A percentile compares a stretch with the other conserved stretches of the same genome.
phyloP scores from a whole-genome alignment of 2,888 invertebrate species.

The Crioceris asparagi region DNA sequence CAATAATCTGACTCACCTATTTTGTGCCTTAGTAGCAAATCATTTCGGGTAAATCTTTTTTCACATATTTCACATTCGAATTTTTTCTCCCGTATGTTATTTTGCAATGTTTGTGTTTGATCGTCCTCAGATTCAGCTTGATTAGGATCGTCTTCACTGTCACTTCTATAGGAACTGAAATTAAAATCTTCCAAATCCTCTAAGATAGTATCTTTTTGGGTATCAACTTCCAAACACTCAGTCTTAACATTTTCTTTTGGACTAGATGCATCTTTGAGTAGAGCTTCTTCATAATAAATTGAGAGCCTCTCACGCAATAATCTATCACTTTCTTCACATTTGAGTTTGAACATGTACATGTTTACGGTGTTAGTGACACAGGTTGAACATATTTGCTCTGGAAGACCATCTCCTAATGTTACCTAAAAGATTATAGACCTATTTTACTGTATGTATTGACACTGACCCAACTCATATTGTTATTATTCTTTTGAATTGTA shows the following conservation, averaged over 20 bases:
- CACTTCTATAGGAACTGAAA: constrained; percentile 14
- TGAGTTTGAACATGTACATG: constrained; percentile 41
- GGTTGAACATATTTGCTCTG: constrained; percentile 46
- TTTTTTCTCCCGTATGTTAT: constrained; percentile 18
- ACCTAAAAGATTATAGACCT: constrained; percentile 25
- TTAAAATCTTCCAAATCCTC: constrained; percentile 22
- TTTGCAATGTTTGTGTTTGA: constrained; percentile 9
- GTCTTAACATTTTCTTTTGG: constrained; percentile 1
- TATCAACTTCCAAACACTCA: constrained; percentile 16
- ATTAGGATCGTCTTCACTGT: constrained; percentile 14
- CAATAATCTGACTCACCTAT: constrained; percentile 14
- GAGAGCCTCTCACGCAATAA: constrained; percentile 28
- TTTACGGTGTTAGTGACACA: constrained; percentile 44
- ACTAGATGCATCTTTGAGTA: not conserved
- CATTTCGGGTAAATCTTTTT: constrained; percentile 29
- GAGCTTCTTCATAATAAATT: not conserved
- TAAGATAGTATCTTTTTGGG: constrained; percentile 29
- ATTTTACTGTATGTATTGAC: constrained; percentile 1
- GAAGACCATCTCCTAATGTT: constrained; percentile 45
- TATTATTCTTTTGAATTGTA: too few species aligned
- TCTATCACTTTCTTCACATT: constrained; percentile 39
- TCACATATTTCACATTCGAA: constrained; percentile 31
- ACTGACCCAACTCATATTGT: not conserved
- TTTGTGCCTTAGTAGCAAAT: constrained; percentile 31
- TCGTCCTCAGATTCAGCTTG: constrained; percentile 11